Evolutionary conservation across 2,113 vertebrate species (phyloP), one percentile per base, ranked within the genome.

Genomic region (Vidua macroura): DNA sequence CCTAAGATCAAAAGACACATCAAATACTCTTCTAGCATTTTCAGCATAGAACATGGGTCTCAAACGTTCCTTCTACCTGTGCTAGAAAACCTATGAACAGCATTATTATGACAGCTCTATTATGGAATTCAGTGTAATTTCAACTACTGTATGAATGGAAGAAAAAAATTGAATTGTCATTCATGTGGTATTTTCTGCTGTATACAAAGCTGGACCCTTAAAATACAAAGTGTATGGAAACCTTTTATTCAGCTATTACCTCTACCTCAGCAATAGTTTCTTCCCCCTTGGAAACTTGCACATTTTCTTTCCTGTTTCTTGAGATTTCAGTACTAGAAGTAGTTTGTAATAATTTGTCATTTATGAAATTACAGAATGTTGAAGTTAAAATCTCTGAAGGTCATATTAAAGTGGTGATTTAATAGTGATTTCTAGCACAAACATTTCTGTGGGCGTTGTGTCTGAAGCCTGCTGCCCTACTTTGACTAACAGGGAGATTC

Each of bases 401-500:
- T 89, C 37, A 4, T 17, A 59, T 16, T 52, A 6, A 64, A 76
- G 33, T 13, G 9, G 10, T 60, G 80, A 82, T 48, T 68, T 59
- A 52, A 53, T 1, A 37, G 58, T 3, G 13, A 37, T 41, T 53
- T 76, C 62, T 56, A 73, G 37, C 83, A 72, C 43, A 33, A 23
- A 35, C 12, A 60, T 48, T 75, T 86, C 53, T 64, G 55, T 51
- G 82, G 56, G 55, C 6, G 6, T 66, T 83, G 52, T 23, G 20
- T n/a, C 74, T 75, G 77, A 82, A 72, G 31, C 27, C 55, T 7
- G 8, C 31, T 67, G 51, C 51, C 82, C 49, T 62, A 8, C 21
- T 51, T 48, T 28, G 72, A 74, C 37, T 44, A 60, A 39, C 0
- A 55, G 88, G 79, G 79, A 94, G 93, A 96, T 88, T 78, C 95